phyloP scores from a whole-genome alignment of 2,113 vertebrate species.

The Lepus timidus region DNA sequence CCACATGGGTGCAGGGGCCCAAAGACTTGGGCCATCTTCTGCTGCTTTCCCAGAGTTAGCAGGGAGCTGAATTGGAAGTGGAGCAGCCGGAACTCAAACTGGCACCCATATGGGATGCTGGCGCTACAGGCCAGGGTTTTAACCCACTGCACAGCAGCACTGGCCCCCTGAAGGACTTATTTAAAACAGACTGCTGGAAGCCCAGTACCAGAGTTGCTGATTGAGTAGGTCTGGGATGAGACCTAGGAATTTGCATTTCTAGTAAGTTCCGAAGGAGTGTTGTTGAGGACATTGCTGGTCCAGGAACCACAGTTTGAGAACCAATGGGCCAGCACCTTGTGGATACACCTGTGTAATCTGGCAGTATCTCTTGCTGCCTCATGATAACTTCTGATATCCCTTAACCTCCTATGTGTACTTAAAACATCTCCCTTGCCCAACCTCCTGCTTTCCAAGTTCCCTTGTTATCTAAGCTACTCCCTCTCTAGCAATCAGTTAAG shows the following conservation, averaged over 20 bases:
- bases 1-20: too few relatives aligned
- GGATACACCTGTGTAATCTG: too few relatives aligned
- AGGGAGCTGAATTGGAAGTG: too few relatives aligned
- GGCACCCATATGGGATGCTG: too few relatives aligned
- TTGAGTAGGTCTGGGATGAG: background rate
- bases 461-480: background rate
- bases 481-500: background rate
- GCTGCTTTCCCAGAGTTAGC: too few relatives aligned
- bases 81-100: too few relatives aligned
- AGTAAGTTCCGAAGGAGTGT: background rate
- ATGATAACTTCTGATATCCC: background rate
- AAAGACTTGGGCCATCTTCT: too few relatives aligned
- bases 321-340: background rate
- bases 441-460: background rate
- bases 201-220: background rate
- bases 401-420: background rate
- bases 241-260: background rate
- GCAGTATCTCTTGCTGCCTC: background rate
- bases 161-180: background rate
- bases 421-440: background rate
- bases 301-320: background rate
- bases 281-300: background rate
- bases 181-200: too few relatives aligned
- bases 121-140: too few relatives aligned
- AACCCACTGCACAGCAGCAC: too few relatives aligned